Conservation (phyloP, 2,888 invertebrate genomes). For the Allygus modestus region DNA sequence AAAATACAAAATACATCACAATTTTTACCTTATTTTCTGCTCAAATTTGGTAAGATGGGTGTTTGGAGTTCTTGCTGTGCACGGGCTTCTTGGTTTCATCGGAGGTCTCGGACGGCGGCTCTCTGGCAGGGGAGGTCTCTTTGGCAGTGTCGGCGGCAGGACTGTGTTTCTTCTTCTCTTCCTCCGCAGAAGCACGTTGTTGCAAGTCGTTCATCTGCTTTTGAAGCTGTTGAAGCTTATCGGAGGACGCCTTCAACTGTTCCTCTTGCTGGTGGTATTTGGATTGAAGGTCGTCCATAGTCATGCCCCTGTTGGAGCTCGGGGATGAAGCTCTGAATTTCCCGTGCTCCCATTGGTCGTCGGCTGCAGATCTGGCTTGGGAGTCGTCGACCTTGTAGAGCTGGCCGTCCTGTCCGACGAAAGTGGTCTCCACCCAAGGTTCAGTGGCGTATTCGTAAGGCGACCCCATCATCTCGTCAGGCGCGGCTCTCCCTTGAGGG, state of each 20-base stretch:
- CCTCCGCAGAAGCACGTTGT: background rate
- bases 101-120: background rate
- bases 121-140: background rate
- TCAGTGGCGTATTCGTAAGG: background rate
- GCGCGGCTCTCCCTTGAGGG: background rate
- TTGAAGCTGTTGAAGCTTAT: background rate
- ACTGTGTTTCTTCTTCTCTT: background rate
- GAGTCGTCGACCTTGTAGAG: conserved; percentile 4
- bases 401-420: conserved; percentile 19
- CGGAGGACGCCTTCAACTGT: background rate
- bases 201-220: conserved; percentile 1
- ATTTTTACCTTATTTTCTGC: conserved; percentile 13
- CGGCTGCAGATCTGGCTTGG: background rate
- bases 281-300: background rate
- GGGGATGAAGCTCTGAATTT: background rate
- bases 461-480: background rate
- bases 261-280: background rate
- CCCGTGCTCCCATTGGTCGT: background rate
- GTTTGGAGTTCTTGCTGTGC: conserved; percentile 12
- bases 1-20: conserved; percentile 22
- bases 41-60: background rate
- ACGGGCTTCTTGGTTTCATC: conserved; percentile 3
- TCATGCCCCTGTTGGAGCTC: background rate
- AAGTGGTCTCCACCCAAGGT: conserved; percentile 7
- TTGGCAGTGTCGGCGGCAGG: background rate